These are phyloP conservation scores for Ophthalmolycus amberensis DNA, from an alignment of 2,113 vertebrate genomes.

Conservation along the genomic window DNA sequence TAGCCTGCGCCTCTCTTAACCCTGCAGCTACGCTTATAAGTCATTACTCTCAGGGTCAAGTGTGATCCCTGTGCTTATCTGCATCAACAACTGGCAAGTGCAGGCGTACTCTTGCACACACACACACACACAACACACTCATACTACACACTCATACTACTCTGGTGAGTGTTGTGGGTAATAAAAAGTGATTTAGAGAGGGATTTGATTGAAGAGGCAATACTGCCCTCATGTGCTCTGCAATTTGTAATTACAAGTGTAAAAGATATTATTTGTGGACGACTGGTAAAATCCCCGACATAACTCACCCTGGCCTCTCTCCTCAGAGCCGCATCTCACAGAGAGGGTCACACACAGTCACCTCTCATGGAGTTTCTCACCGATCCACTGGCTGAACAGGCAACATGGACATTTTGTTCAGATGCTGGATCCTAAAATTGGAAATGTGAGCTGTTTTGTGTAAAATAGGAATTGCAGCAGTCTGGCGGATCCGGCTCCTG, in stretches of 20 bases:
- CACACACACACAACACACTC: not conserved
- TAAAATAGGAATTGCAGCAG: not conserved
- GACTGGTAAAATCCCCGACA: conserved; percentile 47
- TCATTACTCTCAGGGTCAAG: conserved; percentile 80
- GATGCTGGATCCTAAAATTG: not conserved
- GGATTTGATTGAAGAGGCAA: conserved; percentile 64
- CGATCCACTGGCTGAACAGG: not conserved
- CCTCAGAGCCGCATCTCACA: not conserved
- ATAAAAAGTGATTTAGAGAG: conserved; percentile 62
- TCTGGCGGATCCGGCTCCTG: no score
- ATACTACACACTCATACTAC: conserved; percentile 8
- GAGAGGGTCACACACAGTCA: conserved; percentile 16
- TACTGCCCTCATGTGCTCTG: conserved; percentile 79
- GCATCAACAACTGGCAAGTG: conserved; percentile 67
- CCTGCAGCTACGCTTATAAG: conserved; percentile 75
- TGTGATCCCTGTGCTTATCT: conserved; percentile 77
- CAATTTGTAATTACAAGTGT: conserved; percentile 46
- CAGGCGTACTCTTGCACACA: not conserved
- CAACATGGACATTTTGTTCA: not conserved
- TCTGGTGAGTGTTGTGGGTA: conserved; percentile 35
- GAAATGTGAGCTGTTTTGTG: not conserved
- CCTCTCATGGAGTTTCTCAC: not conserved
- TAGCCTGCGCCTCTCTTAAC: conserved; percentile 72
- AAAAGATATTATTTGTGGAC: conserved; percentile 36
- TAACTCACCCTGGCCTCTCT: conserved; percentile 34